Evolutionary conservation across 2,888 invertebrate species (phyloP), one percentile per base, ranked within the genome.

Genomic region (Steinernema hermaphroditum): DNA sequence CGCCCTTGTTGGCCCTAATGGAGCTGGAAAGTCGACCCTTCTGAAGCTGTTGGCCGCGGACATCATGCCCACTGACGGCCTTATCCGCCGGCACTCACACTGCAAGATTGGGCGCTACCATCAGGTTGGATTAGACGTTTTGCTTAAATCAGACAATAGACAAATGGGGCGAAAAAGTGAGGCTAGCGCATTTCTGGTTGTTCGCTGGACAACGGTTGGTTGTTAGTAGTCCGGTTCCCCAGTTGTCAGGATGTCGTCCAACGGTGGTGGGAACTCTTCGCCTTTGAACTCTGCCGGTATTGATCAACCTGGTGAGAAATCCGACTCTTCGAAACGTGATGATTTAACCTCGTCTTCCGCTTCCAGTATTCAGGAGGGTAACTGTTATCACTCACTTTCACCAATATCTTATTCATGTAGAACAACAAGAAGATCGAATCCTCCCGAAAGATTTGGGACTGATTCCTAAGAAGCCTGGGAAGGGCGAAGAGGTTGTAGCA

Each of bases 21-120:
- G 98, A 82, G 97, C 97, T 72, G 98, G 98, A 81, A 99, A 99
- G 88, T 95, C 96, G 82, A 99, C 98, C 0, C 90, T 99, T 2
- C 90, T 99, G 71, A 99, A 99, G 88, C 89, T 99, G 76, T 90
- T 99, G 0, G 94, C 94, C 84, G 94, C 94, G 83, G 96, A 97
- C 86, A 92, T 97, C 87, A 91, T 94, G 78, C 97, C 98, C 22
- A 91, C 92, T 2, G 93, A 93, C 78, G 98, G 98, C 27, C 93
- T 98, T 92, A 96, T 99, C 85, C 91, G 98, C 79, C 94, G 95
- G 89, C 96, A 99, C 89, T 95, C 96, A 0, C 98, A 99, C 90
- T 90, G 97, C 86, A 92, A 95, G 80, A 94, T 98, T 84, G 97
- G 96, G 1, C 91, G 96, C 82, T 98, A 98, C 89, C 98, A 98